Conservation (phyloP, 2,888 invertebrate genomes). For the Caenorhabditis sinica region DNA sequence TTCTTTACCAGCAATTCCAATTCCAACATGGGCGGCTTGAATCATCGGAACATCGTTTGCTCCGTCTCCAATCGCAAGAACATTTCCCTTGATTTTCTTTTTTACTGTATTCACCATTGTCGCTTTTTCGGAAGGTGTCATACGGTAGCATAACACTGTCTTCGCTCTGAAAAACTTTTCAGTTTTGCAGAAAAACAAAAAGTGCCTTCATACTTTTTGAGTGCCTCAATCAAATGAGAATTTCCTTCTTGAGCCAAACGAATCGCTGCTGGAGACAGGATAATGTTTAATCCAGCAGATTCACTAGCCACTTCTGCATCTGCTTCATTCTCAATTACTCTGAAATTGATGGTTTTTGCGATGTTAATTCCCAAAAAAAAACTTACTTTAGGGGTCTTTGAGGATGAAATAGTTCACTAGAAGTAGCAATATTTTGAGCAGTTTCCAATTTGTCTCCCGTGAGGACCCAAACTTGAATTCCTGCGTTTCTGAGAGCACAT, state of each 20-base stretch:
- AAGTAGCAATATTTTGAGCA: constrained; percentile 95
- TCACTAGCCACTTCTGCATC: constrained; percentile 65
- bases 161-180: constrained; percentile 49
- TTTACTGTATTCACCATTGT: constrained; percentile 90
- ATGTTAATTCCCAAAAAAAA: constrained; percentile 75
- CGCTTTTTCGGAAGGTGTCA: constrained; percentile 91
- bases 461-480: constrained; percentile 87
- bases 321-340: constrained; percentile 38
- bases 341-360: neutral
- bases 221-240: constrained; percentile 59
- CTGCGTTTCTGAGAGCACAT: constrained; percentile 87
- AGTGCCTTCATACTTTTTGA: constrained; percentile 56
- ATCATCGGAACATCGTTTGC: constrained; percentile 83
- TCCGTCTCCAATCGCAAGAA: constrained; percentile 89
- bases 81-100: constrained; percentile 89
- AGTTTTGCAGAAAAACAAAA: neutral
- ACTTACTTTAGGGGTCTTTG: constrained; percentile 80
- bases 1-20: constrained; percentile 96
- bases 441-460: constrained; percentile 98
- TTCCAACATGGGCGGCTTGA: constrained; percentile 95
- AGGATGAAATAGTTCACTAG: constrained; percentile 89
- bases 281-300: constrained; percentile 68
- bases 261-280: constrained; percentile 75
- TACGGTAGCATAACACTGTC: constrained; percentile 94
- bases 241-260: constrained; percentile 94